phyloP scores from a whole-genome alignment of 2,113 vertebrate genomes.

The Protobothrops mucrosquamatus region DNA sequence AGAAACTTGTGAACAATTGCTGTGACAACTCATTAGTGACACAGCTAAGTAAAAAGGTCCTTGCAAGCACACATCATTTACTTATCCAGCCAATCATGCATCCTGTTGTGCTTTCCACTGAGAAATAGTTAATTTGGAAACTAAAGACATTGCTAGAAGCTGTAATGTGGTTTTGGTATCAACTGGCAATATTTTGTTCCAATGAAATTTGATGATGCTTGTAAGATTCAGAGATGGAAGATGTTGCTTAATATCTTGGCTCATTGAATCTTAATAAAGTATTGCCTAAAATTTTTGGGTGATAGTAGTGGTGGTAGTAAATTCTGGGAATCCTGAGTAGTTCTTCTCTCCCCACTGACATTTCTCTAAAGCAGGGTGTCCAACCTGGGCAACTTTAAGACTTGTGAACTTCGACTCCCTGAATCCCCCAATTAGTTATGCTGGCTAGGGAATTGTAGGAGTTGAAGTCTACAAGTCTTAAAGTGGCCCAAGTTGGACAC shows the following conservation, averaged over 20 bases:
- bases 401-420: neutral
- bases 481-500: neutral
- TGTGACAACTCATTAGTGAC: neutral
- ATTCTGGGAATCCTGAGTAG: neutral
- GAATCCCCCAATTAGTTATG: neutral
- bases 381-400: neutral
- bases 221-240: neutral
- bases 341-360: neutral
- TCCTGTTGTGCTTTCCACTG: neutral
- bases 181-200: neutral
- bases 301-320: neutral
- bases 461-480: neutral
- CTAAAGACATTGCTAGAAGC: neutral
- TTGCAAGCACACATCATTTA: neutral
- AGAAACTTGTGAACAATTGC: conserved; percentile 1
- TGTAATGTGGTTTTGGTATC: neutral
- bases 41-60: neutral
- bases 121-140: conserved; percentile 11
- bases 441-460: neutral
- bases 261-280: neutral
- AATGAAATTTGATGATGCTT: conserved; percentile 6
- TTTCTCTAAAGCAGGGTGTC: neutral
- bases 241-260: conserved; percentile 1
- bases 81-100: neutral
- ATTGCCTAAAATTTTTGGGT: neutral